Percentiles rank a stretch among this genome's conserved stretches.
Evolutionary conservation across 2,113 vertebrate genomes (phyloP).

Genomic region (Haplotaxodon microlepis): DNA sequence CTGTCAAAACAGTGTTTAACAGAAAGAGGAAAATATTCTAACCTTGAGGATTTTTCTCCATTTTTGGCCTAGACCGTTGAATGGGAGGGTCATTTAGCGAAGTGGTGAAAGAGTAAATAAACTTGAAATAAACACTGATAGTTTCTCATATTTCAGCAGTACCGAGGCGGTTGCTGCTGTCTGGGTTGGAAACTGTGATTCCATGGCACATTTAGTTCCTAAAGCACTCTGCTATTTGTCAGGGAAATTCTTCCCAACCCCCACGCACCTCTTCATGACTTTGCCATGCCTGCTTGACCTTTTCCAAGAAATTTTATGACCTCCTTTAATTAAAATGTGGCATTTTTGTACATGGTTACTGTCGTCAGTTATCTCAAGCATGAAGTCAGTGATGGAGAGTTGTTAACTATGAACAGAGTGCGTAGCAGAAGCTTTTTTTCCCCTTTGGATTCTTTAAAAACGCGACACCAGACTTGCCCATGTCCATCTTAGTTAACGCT

Average conservation of each 20-base stretch:
- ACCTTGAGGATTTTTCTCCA: constrained; percentile 28
- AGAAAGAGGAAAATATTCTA: constrained; percentile 40
- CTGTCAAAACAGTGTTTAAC: constrained; percentile 40
- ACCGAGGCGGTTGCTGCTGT: constrained; percentile 1
- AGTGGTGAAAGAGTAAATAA: constrained; percentile 64
- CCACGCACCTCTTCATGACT: constrained; percentile 1
- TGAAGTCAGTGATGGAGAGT: constrained; percentile 31
- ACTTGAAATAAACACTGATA: constrained; percentile 54
- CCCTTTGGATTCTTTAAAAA: constrained; percentile 11
- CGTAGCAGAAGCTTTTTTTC: not conserved
- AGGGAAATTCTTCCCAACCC: constrained; percentile 30
- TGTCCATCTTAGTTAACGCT: constrained; percentile 7
- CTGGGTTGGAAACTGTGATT: constrained; percentile 64
- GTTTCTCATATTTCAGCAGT: constrained; percentile 48
- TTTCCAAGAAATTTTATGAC: constrained; percentile 56
- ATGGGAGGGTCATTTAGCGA: constrained; percentile 39
- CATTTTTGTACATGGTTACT: constrained; percentile 42
- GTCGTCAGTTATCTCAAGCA: constrained; percentile 38
- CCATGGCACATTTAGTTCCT: constrained; percentile 55
- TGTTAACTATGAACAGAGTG: constrained; percentile 31
- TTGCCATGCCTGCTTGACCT: constrained; percentile 49
- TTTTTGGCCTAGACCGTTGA: constrained; percentile 30
- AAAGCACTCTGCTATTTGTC: constrained; percentile 30
- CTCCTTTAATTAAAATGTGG: constrained; percentile 64
- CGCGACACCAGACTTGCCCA: not conserved